Evolutionary conservation across 2,113 vertebrate genomes (phyloP).

Genomic region (Phyllostomus discolor): DNA sequence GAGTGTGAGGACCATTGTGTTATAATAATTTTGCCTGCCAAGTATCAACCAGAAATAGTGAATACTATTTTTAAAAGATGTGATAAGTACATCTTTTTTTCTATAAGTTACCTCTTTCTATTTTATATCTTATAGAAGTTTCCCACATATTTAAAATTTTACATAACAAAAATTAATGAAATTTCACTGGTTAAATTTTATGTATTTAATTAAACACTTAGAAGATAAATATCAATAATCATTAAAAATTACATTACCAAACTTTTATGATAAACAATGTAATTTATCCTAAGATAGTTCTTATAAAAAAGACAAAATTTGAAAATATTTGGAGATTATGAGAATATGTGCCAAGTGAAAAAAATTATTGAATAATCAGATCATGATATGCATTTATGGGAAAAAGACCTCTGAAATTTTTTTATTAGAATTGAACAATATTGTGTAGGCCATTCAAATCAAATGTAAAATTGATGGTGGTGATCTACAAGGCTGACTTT

Average conservation of each 20-base stretch:
- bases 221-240: neutral
- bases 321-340: neutral
- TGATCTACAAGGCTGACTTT: neutral
- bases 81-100: neutral
- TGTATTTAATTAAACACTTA: neutral
- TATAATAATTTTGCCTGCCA: neutral
- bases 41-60: neutral
- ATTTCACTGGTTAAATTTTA: neutral
- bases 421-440: neutral
- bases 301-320: neutral
- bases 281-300: neutral
- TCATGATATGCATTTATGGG: neutral
- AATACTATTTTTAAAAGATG: neutral
- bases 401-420: neutral
- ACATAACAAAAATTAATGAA: neutral
- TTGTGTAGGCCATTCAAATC: neutral
- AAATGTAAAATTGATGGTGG: neutral
- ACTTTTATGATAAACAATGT: neutral
- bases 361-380: neutral
- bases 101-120: no score
- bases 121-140: neutral
- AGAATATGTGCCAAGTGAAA: neutral
- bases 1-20: neutral
- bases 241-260: neutral
- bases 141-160: neutral